Conservation (phyloP, 2,888 invertebrate genomes). For the Anthophora plumipes region DNA sequence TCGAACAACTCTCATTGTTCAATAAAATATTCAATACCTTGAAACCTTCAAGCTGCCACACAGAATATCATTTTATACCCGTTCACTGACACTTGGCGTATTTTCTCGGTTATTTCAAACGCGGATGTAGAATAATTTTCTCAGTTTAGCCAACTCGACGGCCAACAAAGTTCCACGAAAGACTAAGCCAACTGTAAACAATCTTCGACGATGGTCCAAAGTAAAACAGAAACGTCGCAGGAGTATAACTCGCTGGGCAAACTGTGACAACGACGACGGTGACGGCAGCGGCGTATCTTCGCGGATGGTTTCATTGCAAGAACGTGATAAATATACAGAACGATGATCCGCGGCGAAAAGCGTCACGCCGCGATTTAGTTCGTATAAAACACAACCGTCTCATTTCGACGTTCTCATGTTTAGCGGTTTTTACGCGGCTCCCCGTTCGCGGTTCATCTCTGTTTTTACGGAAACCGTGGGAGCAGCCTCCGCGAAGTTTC, state of each 20-base stretch:
- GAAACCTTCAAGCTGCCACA: neutral
- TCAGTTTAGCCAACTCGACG: neutral
- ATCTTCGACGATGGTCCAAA: constrained; percentile 8
- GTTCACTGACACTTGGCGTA: neutral
- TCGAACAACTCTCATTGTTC: neutral
- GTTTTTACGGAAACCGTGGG: neutral
- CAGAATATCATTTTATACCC: neutral
- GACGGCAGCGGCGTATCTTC: neutral
- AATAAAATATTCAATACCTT: neutral
- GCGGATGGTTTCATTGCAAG: neutral
- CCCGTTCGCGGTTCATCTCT: neutral
- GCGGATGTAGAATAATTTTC: neutral
- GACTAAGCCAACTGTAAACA: neutral
- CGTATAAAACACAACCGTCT: neutral
- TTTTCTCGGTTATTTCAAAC: neutral
- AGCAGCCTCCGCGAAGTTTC: neutral
- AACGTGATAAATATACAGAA: neutral
- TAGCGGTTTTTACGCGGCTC: neutral
- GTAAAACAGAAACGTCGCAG: neutral
- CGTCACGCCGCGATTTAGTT: neutral
- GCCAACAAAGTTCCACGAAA: neutral
- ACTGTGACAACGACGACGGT: neutral
- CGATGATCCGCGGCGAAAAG: neutral
- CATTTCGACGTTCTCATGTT: neutral
- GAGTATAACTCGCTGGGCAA: constrained; percentile 6